A percentile compares a stretch with the other conserved stretches of the same genome.
These are phyloP conservation scores for Ia io DNA, from an alignment of 2,113 vertebrate species.

Conservation along the genomic window DNA sequence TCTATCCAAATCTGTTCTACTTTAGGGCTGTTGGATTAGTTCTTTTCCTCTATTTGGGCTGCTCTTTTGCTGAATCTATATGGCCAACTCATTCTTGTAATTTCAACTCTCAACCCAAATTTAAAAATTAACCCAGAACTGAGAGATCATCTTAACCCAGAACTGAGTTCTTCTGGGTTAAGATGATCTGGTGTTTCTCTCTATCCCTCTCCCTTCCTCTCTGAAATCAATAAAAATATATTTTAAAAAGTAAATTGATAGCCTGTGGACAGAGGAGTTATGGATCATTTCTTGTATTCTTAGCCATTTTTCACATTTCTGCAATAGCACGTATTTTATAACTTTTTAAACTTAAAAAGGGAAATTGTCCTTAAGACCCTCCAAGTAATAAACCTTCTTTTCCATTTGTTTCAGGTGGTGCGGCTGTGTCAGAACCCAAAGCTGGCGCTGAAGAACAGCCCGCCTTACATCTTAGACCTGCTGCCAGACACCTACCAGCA, in stretches of 20 bases:
- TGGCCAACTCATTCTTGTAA: not conserved
- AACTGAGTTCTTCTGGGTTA: too few species aligned
- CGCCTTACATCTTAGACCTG: conserved; percentile 98
- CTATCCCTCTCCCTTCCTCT: too few species aligned
- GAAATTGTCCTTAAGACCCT: conserved; percentile 26
- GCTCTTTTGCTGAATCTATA: not conserved
- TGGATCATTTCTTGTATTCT: conserved; percentile 33
- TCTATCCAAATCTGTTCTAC: not conserved
- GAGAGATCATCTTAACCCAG: too few species aligned
- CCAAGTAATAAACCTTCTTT: conserved; percentile 51
- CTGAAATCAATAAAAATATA: too few species aligned
- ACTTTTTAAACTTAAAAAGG: not conserved
- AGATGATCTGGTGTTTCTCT: too few species aligned
- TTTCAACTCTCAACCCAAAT: not conserved
- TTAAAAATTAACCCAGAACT: too few species aligned
- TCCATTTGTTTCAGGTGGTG: conserved; percentile 88
- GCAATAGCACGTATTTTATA: conserved; percentile 13
- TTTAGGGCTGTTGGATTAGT: not conserved
- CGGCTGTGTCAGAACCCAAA: conserved; percentile 98
- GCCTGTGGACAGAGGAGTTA: not conserved
- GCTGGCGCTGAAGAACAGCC: conserved; percentile 97
- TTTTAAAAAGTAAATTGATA: not conserved
- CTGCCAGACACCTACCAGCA: conserved; percentile 99
- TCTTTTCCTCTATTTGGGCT: not conserved
- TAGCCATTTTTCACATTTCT: conserved; percentile 24